A percentile compares a stretch with the other conserved stretches of the same genome.
Evolutionary conservation across 2,113 vertebrate genomes (phyloP).

Genomic region (Tragelaphus imberbis): DNA sequence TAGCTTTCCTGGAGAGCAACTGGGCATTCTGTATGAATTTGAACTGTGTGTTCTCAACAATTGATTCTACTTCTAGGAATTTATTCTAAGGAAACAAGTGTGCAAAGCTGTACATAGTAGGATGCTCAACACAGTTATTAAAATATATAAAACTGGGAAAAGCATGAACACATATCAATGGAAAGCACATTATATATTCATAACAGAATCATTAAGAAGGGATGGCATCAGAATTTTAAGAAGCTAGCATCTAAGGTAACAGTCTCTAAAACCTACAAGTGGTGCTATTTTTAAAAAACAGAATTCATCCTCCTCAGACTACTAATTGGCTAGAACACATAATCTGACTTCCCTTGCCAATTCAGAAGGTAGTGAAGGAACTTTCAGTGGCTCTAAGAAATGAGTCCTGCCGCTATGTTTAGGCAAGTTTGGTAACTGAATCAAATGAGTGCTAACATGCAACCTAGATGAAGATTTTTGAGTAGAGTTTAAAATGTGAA

Average conservation of each 20-base stretch:
- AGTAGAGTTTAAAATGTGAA: background rate
- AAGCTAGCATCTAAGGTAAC: background rate
- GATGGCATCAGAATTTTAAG: background rate
- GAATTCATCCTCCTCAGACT: background rate
- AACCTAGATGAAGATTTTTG: background rate
- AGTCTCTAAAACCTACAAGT: background rate
- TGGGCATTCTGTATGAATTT: background rate
- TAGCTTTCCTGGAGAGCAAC: background rate
- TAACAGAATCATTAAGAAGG: background rate
- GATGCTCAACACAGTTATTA: background rate
- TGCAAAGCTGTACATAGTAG: background rate
- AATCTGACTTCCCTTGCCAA: background rate
- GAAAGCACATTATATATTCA: background rate
- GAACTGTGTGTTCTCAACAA: background rate
- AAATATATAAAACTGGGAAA: background rate
- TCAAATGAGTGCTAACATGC: background rate
- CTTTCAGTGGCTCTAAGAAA: background rate
- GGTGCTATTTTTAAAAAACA: background rate
- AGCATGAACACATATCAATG: background rate
- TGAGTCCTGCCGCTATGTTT: background rate
- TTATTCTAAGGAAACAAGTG: background rate
- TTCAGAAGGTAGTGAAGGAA: background rate
- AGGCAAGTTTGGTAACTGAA: background rate
- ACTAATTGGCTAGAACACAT: background rate
- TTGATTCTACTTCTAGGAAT: background rate